A percentile compares a stretch with the other conserved stretches of the same genome.
Conservation (phyloP, 2,888 invertebrate genomes). For the Coecobrya sp. region DNA sequence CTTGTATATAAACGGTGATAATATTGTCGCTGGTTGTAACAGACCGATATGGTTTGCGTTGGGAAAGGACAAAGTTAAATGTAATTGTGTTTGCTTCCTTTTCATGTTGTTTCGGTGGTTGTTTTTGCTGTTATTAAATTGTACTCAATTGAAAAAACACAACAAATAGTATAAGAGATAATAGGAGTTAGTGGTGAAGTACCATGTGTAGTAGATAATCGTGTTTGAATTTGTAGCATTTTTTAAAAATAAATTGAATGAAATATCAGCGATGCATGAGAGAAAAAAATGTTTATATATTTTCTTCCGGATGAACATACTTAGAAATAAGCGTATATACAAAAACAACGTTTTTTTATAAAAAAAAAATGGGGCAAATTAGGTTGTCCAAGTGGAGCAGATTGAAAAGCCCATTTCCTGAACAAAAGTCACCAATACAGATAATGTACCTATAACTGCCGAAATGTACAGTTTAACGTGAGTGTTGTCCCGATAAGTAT, state of each 20-base stretch:
- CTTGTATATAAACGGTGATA: not conserved
- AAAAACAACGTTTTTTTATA: not conserved
- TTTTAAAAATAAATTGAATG: not conserved
- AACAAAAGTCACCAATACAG: too few relatives aligned
- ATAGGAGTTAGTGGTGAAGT: too few relatives aligned
- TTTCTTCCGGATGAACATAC: slow-evolving; percentile 7
- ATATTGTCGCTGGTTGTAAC: too few relatives aligned
- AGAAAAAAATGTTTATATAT: not conserved
- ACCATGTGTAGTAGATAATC: not conserved
- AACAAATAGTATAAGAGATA: not conserved
- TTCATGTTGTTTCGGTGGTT: not conserved
- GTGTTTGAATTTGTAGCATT: not conserved
- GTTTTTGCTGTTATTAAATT: not conserved
- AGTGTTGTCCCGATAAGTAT: not conserved
- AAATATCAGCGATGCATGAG: not conserved
- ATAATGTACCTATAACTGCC: not conserved
- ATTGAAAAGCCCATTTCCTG: not conserved
- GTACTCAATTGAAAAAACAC: not conserved
- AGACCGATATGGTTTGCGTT: too few relatives aligned
- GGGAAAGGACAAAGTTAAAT: not conserved
- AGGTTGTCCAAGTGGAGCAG: not conserved
- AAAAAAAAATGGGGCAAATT: not conserved
- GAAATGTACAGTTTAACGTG: not conserved
- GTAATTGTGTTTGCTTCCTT: slow-evolving; percentile 3
- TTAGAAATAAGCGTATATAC: not conserved